Evolutionary conservation across 92 coral and sea anemone genomes (phyloP).

Genomic region (Epizoanthus stellaris): DNA sequence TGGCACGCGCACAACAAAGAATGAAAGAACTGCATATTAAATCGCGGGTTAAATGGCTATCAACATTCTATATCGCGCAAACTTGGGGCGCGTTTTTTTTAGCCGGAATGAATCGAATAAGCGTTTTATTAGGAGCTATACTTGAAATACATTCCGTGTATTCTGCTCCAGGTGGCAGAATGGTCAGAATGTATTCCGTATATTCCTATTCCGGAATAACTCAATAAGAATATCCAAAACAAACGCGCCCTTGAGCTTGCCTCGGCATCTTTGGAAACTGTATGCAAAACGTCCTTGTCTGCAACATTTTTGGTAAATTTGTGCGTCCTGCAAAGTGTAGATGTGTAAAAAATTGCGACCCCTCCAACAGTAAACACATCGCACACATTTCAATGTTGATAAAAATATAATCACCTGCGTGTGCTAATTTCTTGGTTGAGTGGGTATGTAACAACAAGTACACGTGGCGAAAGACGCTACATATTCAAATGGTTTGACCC

Average conservation of each 20-base stretch:
- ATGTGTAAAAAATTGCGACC: background rate
- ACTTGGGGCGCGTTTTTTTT: background rate
- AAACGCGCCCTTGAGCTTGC: background rate
- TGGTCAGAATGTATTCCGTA: too few species aligned
- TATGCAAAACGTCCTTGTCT: background rate
- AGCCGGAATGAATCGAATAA: too few species aligned
- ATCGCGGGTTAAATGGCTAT: background rate
- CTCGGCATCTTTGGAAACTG: background rate
- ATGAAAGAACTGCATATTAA: background rate
- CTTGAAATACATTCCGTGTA: too few species aligned
- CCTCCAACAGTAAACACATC: background rate
- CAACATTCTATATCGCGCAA: background rate
- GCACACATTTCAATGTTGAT: background rate
- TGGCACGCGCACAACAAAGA: constrained; percentile 22
- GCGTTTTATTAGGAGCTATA: too few species aligned
- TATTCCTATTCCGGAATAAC: too few species aligned
- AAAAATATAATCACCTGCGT: constrained; percentile 6
- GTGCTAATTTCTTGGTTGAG: constrained; percentile 11
- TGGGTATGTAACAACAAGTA: background rate
- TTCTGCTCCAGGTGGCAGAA: too few species aligned
- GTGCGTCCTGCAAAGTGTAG: background rate
- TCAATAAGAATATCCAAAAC: too few species aligned
- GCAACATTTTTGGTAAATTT: background rate
- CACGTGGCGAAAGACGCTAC: too few species aligned
- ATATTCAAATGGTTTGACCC: too few species aligned